Base-by-base conservation (phyloP, 2,113 vertebrate species). In the Pongo abelii region DNA sequence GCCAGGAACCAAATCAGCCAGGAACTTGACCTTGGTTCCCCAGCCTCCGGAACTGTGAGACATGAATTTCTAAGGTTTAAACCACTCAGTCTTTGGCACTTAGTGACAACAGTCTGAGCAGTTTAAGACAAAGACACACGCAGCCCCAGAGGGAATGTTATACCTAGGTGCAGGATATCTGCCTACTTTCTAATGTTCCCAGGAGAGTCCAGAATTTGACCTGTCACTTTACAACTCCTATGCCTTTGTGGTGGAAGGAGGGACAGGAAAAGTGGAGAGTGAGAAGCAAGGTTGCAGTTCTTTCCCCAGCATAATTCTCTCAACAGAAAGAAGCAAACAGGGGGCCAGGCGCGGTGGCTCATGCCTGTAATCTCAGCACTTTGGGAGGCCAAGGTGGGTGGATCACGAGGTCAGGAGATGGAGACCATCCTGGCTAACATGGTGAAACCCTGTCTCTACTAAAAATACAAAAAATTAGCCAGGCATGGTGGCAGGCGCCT, bases 61-160 rank as follows among this genome's bases (percentile, higher is more conserved):
- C 8, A 81, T n/a, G 30, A 16, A 72, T 18, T 67, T 69, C 48
- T 75, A 13, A 10, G 40, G 22, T 17, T 67, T 43, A 27, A 69
- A 7, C 12, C 25, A 8, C 70, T 20, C 64, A 27, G 11, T 35
- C 67, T 8, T 3, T 50, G 30, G 17, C 40, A 30, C 64, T 55
- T 55, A 55, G 16, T 30, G 43, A 16, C 9, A 35, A 18, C 11
- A 38, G 25, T 57, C 69, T 40, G 6, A 14, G 8, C 8, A 20
- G 48, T n/a, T 40, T 46, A 80, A 59, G 50, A 23, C 30, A 30
- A 46, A 16, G 27, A 59, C 17, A 9, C n/a, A 10, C 1, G 2
- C 35, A 25, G 57, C 0, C 8, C 30, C 23, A 18, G 55, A 8
- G 12, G 40, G 48, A 7, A 27, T 0, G 0, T 27, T 7, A 11